These are phyloP conservation scores for Parascotia fuliginaria DNA, from an alignment of 2,888 invertebrate species.

Conservation along the genomic window DNA sequence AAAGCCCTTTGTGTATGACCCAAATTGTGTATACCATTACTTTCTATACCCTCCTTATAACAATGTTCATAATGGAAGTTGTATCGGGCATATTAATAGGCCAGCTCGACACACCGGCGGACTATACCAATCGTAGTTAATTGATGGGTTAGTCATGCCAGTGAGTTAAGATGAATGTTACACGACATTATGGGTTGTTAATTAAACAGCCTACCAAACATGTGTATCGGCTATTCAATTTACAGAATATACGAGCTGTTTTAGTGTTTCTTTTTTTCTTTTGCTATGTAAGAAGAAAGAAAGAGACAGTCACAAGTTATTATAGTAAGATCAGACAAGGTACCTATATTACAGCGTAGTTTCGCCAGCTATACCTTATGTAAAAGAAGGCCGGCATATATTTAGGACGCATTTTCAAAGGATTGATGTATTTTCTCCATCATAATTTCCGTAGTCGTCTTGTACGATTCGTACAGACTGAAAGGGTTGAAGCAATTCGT, in stretches of 20 bases:
- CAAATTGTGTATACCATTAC: constrained; percentile 14
- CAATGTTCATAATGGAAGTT: constrained; percentile 26
- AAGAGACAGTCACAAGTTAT: no score
- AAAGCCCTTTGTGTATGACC: constrained; percentile 13
- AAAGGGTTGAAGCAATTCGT: no score
- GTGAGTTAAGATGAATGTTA: constrained; percentile 27
- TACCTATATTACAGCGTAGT: no score
- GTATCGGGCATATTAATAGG: constrained; percentile 33
- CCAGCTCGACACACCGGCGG: constrained; percentile 8
- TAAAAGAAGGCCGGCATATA: no score
- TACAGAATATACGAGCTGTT: neutral
- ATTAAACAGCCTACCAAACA: neutral
- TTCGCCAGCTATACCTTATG: no score
- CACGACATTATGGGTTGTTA: constrained; percentile 25
- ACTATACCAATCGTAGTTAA: constrained; percentile 37
- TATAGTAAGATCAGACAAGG: no score
- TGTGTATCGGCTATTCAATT: neutral
- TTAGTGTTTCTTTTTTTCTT: no score
- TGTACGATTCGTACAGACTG: no score
- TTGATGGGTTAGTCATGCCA: constrained; percentile 32
- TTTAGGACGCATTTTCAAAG: no score
- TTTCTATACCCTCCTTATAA: constrained; percentile 31
- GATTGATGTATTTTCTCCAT: no score
- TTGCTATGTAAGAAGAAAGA: neutral
- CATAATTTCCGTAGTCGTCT: no score